These are phyloP conservation scores for Heliconius ethilla DNA, from an alignment of 2,888 invertebrate genomes.

Conservation along the genomic window DNA sequence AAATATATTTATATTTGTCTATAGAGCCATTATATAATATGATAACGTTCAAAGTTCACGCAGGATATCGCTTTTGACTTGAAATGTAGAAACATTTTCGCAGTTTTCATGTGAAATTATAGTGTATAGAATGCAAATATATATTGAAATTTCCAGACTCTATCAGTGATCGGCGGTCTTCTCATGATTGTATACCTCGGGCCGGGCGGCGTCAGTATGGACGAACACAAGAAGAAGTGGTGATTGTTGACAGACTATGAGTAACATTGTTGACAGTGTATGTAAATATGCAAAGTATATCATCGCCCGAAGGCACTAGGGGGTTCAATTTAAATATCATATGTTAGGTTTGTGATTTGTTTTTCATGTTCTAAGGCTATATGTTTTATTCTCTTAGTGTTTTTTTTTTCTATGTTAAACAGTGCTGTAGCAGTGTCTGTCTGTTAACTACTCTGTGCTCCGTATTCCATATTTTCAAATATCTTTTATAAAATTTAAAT, in stretches of 20 bases:
- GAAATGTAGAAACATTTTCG: too few species aligned
- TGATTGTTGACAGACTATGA: conserved; percentile 43
- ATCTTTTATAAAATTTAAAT: conserved; percentile 5
- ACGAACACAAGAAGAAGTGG: conserved; percentile 99
- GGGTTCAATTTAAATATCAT: conserved; percentile 21
- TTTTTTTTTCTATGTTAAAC: not conserved
- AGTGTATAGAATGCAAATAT: not conserved
- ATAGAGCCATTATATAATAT: not conserved
- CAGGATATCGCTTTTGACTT: too few species aligned
- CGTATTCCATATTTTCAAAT: conserved; percentile 10
- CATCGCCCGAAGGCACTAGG: conserved; percentile 17
- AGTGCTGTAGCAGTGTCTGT: not conserved
- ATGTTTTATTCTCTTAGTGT: conserved; percentile 14
- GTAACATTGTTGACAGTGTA: conserved; percentile 42
- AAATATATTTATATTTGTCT: not conserved
- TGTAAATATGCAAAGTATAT: conserved; percentile 42
- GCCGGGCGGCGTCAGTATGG: conserved; percentile 99
- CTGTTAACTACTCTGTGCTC: not conserved
- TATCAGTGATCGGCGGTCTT: conserved; percentile 98
- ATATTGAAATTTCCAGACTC: conserved; percentile 88
- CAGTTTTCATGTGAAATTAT: too few species aligned
- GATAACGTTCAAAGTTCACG: not conserved
- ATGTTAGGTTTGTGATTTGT: conserved; percentile 14
- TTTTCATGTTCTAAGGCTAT: conserved; percentile 6
- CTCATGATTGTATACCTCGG: conserved; percentile 99